Evolutionary conservation across 1,140 invertebrate species (phyloP), one percentile per base, ranked within the genome.

Genomic region (Rhynchophorus ferrugineus): DNA sequence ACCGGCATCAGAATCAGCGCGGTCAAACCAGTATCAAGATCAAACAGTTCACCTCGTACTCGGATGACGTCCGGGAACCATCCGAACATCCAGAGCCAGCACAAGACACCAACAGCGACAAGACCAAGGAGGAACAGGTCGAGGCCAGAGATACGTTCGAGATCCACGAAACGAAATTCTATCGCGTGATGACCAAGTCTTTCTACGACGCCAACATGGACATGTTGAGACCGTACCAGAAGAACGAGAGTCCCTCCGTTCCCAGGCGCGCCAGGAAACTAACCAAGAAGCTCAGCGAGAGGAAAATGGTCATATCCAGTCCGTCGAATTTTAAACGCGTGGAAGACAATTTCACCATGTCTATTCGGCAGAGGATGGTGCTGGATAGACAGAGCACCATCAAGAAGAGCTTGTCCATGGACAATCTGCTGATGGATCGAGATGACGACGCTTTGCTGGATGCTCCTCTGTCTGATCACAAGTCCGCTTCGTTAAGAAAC

Each of bases 91-190:
- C n/a, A n/a, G n/a, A n/a, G n/a, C n/a, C n/a, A n/a, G n/a, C n/a
- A n/a, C n/a, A n/a, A n/a, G n/a, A n/a, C n/a, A n/a, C n/a, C n/a
- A n/a, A n/a, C n/a, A n/a, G n/a, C n/a, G n/a, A n/a, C n/a, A 16
- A 3, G 3, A 16, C 9, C 7, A 34, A 16, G 14, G 34, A 36
- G 3, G 49, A 52, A 38, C 33, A 54, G 47, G 8, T 35, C 7
- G 51, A 54, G 22, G 18, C n/a, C 9, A 33, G 44, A 16, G 44
- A 54, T 16, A 54, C 45, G 29, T 54, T 54, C 16, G 51, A 54
- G 35, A 35, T 36, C 14, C 5, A 16, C 7, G 29, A 47, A 18
- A 54, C 51, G 8, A 54, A 44, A 22, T 54, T 54, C 22, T 54
- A 54, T 19, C 46, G 29, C 22, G 51, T 54, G 1, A 18, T 54